Evolutionary conservation across 2,888 invertebrate genomes (phyloP).

Genomic region (Apodemia zela): DNA sequence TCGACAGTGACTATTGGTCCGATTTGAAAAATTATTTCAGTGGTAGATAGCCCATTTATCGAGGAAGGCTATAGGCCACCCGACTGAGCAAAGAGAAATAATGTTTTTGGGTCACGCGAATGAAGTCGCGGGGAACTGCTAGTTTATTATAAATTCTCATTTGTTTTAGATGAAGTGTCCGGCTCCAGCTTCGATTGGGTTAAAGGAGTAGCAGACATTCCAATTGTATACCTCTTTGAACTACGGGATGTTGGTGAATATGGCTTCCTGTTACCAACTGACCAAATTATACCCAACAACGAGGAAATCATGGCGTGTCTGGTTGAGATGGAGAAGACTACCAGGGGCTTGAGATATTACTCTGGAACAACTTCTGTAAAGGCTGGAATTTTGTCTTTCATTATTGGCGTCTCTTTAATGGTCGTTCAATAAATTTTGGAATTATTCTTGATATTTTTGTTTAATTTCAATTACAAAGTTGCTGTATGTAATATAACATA

Average conservation of each 20-base stretch:
- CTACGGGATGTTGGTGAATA: constrained; percentile 73
- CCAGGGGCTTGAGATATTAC: constrained; percentile 45
- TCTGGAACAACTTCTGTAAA: constrained; percentile 31
- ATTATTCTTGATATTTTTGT: too few species aligned
- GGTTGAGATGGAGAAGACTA: constrained; percentile 50
- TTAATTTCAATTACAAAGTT: too few species aligned
- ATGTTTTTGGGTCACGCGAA: too few species aligned
- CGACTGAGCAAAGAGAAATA: too few species aligned
- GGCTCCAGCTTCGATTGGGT: constrained; percentile 79
- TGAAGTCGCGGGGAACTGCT: too few species aligned
- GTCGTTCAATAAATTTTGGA: not conserved
- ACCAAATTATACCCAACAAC: constrained; percentile 48
- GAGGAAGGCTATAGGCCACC: too few species aligned
- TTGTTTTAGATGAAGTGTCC: constrained; percentile 50
- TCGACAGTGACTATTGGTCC: too few species aligned
- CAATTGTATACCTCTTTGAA: constrained; percentile 78
- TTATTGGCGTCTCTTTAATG: not conserved
- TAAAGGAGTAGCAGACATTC: constrained; percentile 70
- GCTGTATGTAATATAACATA: too few species aligned
- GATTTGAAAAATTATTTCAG: too few species aligned
- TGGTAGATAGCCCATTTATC: too few species aligned
- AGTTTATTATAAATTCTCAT: not conserved
- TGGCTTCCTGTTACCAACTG: constrained; percentile 77
- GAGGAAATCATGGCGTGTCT: constrained; percentile 64
- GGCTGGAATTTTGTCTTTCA: constrained; percentile 15